These are phyloP conservation scores for Trogon surrucura DNA, from an alignment of 2,113 vertebrate species.

Conservation along the genomic window DNA sequence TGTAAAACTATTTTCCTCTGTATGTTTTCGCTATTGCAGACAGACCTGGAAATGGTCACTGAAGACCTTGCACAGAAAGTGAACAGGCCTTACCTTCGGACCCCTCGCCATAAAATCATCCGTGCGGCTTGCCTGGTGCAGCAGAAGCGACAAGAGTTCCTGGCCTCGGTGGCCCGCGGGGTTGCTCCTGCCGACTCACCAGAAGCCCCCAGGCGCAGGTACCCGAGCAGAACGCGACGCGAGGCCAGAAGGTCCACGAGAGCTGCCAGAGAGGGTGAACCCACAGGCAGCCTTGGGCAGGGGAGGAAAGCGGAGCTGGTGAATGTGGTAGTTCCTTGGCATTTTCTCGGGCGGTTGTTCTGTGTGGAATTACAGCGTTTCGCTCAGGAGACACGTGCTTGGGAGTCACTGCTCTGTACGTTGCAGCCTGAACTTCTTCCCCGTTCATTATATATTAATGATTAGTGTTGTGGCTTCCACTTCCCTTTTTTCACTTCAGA, in stretches of 20 bases:
- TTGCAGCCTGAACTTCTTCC: background rate
- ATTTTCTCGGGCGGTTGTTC: background rate
- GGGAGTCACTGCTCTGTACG: background rate
- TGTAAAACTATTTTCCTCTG: background rate
- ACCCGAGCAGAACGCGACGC: background rate
- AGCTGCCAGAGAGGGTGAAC: background rate
- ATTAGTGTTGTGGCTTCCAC: background rate
- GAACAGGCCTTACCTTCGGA: conserved; percentile 97
- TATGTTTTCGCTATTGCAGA: conserved; percentile 73
- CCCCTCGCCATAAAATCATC: conserved; percentile 97
- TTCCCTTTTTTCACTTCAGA: background rate
- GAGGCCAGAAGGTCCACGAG: background rate
- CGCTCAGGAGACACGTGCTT: background rate
- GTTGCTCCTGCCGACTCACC: conserved; percentile 98
- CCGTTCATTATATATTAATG: background rate
- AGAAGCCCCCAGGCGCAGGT: conserved; percentile 94
- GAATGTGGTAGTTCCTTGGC: background rate
- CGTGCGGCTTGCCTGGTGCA: conserved; percentile 95
- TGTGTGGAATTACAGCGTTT: background rate
- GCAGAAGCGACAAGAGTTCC: conserved; percentile 96
- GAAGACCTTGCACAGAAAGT: conserved; percentile 99
- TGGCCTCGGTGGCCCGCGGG: conserved; percentile 94
- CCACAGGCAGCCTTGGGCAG: background rate
- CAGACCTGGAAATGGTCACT: conserved; percentile 98
- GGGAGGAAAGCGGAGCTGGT: background rate